Evolutionary conservation across 2,113 vertebrate species (phyloP).

Genomic region (Alethe diademata): DNA sequence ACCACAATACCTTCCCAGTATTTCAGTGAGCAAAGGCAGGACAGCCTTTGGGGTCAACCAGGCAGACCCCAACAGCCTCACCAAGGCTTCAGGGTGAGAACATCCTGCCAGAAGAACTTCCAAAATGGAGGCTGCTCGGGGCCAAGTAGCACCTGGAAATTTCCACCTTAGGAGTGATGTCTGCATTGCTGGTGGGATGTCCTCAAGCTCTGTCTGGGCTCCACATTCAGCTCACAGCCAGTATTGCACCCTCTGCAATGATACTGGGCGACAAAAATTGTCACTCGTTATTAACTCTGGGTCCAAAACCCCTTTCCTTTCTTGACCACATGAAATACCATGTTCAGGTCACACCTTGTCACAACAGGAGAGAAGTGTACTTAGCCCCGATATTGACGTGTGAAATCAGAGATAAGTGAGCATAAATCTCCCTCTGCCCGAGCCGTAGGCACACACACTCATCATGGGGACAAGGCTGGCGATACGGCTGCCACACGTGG

Average conservation of each 20-base stretch:
- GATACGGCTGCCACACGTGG: accelerated
- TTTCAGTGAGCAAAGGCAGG: neutral
- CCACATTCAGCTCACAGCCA: neutral
- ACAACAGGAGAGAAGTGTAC: neutral
- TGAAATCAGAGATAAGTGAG: neutral
- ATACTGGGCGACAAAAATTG: neutral
- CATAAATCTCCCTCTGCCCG: neutral
- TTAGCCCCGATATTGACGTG: accelerated
- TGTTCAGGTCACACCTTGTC: neutral
- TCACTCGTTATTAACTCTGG: neutral
- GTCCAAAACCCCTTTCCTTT: neutral
- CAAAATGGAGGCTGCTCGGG: accelerated
- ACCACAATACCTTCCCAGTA: neutral
- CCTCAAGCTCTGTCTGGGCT: neutral
- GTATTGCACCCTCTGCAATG: accelerated
- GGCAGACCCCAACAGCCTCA: neutral
- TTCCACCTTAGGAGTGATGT: neutral
- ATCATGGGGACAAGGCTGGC: accelerated
- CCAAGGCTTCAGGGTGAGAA: neutral
- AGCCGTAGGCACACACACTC: accelerated
- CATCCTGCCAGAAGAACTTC: neutral
- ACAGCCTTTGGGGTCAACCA: neutral
- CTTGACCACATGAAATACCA: neutral
- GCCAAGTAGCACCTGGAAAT: neutral
- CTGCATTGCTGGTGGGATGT: neutral